Base-by-base conservation (phyloP, 2,888 invertebrate genomes). In the Drosophila setosimentum region DNA sequence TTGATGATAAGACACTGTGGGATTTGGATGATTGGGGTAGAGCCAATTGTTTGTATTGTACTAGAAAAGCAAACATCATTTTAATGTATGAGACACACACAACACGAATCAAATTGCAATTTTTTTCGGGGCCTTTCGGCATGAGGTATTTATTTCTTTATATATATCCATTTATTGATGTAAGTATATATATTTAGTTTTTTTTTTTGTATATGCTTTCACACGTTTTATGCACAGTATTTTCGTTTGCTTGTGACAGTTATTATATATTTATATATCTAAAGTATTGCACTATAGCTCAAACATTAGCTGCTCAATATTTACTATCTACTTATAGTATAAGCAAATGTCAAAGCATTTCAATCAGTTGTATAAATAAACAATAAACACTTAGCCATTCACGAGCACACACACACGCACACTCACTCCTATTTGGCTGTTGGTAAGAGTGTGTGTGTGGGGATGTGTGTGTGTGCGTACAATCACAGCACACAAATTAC, bases 401-500 rank as follows among this genome's bases (percentile, higher is more conserved):
- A 30, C 59, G 11, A 29, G 42, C 45, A 50, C 42, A 24, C 13
- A 37, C 45, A 32, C 58, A 48, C 49, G 13, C 72, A 33, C 54
- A 59, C 59, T 48, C 63, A 57, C 66, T 55, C 49, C 73, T 76
- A 80, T 67, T 75, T 86, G 90, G 90, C 91, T 90, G 90, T 33
- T 50, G 49, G 29, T 68, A 54, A 27, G 59, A 48, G 62, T 59
- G 73, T 61, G 67, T 11, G 42, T 50, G 68, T 16, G 42, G 29
- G 51, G 58, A 30, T 51, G 73, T 37, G 54, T 55, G 63, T 55
- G 45, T 33, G 37, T 21, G 29, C 3, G 8, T 76, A 72, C 84
- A 87, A 89, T 89, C 89, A 89, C 89, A 89, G 91, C 90, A 89
- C 77, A 87, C 82, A 76, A 69, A 78, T 80, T 77, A 73, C 77